Base-by-base conservation (phyloP, 2,888 invertebrate species). In the Orthonevra nobilis region DNA sequence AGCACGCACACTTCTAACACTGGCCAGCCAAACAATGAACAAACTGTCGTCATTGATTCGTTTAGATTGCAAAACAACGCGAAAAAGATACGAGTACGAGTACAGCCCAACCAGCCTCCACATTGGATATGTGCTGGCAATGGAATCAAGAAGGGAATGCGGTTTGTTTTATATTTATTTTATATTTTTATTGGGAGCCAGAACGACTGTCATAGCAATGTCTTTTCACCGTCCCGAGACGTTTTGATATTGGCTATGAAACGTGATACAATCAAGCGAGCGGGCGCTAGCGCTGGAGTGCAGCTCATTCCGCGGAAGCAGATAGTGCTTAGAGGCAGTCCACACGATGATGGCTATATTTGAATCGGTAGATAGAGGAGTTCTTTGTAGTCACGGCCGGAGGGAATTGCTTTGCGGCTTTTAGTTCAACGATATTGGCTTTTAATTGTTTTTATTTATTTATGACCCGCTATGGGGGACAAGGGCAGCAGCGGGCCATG, bases 41-140 rank as follows among this genome's bases (percentile, higher is more conserved):
- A 38, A 64, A 72, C 72, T 72, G 64, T 72, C 60, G 64, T 40
- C 72, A 72, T 77, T 72, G 72, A 77, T 77, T 72, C 60, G n/a
- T 28, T 66, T 40, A 52, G 77, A 72, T 77, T 77, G 30, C 38
- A 52, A 40, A 72, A 40, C 52, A 23, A 10, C 20, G 32, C 48
- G 20, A 46, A 36, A 46, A 7, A 42, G 63, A 72, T 60, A 52
- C 58, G n/a, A n/a, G n/a, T n/a, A n/a, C n/a, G n/a, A n/a, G n/a
- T n/a, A n/a, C n/a, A n/a, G n/a, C n/a, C n/a, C n/a, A n/a, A n/a
- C n/a, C n/a, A n/a, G n/a, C n/a, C n/a, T n/a, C 12, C 30, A 20
- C 9, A n/a, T 3, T 14, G 20, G 9, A 40, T 19, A 19, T 15
- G 10, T 20, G 48, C 20, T 40, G 28, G 36, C 15, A 46, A 73